These are phyloP conservation scores for Dendrocopos noguchii DNA, from an alignment of 2,113 vertebrate genomes.

Conservation along the genomic window DNA sequence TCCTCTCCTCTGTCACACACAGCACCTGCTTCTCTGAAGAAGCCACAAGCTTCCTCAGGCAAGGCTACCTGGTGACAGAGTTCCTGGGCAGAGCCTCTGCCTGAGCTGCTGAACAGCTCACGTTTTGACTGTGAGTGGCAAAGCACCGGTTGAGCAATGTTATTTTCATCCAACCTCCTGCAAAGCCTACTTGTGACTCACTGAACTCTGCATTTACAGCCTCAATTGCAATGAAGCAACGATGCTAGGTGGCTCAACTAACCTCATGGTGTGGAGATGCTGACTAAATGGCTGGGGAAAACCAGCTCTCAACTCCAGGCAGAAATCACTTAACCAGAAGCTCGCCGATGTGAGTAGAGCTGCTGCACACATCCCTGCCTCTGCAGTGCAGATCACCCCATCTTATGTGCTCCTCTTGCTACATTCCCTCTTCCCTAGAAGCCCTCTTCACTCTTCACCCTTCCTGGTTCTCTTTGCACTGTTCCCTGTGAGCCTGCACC, in stretches of 20 bases:
- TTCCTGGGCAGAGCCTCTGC: background rate
- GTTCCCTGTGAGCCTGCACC: background rate
- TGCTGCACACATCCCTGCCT: background rate
- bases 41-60: background rate
- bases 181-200: background rate
- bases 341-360: background rate
- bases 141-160: background rate
- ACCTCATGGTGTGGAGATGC: fast-evolving
- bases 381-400: background rate
- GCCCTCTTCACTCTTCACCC: background rate
- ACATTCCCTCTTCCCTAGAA: background rate
- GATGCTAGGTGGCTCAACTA: background rate
- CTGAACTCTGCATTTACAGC: background rate
- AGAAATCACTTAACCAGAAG: background rate
- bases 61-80: background rate
- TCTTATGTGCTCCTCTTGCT: background rate
- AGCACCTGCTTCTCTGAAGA: background rate
- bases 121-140: background rate
- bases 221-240: background rate
- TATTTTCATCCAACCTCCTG: background rate
- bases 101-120: background rate
- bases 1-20: background rate
- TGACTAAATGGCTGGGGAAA: background rate
- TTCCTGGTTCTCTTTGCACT: fast-evolving
- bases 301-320: background rate